Conservation (phyloP, 2,797 vertebrate species). For the Lepilemur septentrionalis region DNA sequence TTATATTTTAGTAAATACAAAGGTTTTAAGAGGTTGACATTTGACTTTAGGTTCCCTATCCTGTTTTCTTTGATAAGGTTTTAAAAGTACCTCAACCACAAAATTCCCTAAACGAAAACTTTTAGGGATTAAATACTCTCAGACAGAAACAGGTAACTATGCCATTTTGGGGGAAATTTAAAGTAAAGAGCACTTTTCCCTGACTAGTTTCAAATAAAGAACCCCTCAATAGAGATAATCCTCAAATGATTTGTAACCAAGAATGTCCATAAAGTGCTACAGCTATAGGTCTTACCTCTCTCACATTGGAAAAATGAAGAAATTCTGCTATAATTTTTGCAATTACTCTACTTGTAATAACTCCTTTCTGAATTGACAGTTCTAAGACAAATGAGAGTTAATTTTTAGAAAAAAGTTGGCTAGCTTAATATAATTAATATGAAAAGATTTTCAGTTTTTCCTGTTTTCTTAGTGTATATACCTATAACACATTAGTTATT, state of each 20-base stretch:
- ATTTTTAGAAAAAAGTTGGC: background rate
- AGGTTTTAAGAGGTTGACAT: background rate
- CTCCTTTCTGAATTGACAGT: background rate
- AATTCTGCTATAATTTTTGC: background rate
- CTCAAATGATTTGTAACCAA: background rate
- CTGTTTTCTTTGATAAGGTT: background rate
- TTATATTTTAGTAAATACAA: background rate
- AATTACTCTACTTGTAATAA: too few relatives aligned
- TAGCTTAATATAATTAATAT: background rate
- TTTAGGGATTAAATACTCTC: background rate
- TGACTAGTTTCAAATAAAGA: background rate
- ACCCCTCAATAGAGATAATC: background rate
- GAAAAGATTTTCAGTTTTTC: background rate
- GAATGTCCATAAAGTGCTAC: rapidly evolving
- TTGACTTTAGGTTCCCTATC: background rate
- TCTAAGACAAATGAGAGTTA: background rate
- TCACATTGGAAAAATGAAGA: background rate
- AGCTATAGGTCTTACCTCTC: background rate
- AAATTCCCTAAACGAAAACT: background rate
- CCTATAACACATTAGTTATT: background rate
- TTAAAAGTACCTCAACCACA: background rate
- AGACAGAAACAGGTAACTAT: background rate
- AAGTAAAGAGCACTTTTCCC: background rate
- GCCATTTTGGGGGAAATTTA: background rate
- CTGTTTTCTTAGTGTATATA: background rate